phyloP scores from a whole-genome alignment of 2,797 vertebrate species.

The Cyclopterus lumpus region DNA sequence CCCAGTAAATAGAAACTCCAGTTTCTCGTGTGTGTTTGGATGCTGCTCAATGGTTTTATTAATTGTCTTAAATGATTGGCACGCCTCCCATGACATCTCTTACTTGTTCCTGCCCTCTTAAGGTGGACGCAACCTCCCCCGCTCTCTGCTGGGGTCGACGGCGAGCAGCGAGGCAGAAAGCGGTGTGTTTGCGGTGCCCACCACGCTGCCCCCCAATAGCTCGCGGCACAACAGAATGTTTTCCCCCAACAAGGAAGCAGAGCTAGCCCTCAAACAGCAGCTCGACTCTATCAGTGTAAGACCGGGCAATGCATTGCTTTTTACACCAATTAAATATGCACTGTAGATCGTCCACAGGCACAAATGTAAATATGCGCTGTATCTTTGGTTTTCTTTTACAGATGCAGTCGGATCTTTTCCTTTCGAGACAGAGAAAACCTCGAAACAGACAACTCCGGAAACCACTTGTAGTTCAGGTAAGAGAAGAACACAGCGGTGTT shows the following conservation, averaged over 20 bases:
- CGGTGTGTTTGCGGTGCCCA: conserved; percentile 93
- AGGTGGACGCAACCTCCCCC: conserved; percentile 88
- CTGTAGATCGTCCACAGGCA: neutral
- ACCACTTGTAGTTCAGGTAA: conserved; percentile 96
- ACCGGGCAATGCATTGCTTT: neutral
- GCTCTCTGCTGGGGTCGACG: conserved; percentile 86
- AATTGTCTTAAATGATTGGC: neutral
- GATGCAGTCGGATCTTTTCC: conserved; percentile 96
- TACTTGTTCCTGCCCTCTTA: neutral
- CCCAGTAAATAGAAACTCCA: neutral
- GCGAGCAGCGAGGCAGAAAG: conserved; percentile 87
- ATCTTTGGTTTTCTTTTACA: conserved; percentile 42
- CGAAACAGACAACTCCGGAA: conserved; percentile 94
- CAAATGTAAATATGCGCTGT: neutral
- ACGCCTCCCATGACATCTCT: neutral
- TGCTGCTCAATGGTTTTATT: neutral
- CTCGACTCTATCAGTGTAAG: conserved; percentile 95
- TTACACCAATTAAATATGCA: neutral
- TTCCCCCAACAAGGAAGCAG: conserved; percentile 94
- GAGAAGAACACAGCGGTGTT: neutral
- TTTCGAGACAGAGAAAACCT: conserved; percentile 91
- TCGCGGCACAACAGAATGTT: conserved; percentile 92
- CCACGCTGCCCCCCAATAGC: conserved; percentile 96
- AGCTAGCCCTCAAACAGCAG: conserved; percentile 93
- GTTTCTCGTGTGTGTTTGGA: neutral